phyloP scores from a whole-genome alignment of 2,113 vertebrate genomes.

The Leuciscus idus region DNA sequence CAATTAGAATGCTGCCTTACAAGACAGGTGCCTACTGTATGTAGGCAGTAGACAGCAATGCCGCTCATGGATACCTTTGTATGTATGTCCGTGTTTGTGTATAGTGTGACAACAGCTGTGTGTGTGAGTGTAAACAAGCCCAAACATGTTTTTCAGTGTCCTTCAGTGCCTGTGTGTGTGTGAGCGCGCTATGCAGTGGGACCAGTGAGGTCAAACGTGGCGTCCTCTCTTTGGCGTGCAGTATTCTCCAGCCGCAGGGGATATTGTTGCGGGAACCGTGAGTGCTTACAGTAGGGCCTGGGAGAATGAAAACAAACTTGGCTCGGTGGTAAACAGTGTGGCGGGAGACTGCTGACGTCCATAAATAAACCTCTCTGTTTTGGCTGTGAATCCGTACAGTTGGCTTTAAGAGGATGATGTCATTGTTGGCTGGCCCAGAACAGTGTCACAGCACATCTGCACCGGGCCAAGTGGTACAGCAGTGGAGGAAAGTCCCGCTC shows the following conservation, averaged over 20 bases:
- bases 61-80: background rate
- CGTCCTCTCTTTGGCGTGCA: background rate
- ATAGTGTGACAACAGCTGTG: slow-evolving; percentile 4
- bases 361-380: slow-evolving; percentile 23
- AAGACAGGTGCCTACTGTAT: background rate
- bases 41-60: background rate
- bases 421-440: background rate
- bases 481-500: background rate
- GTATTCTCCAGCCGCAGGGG: slow-evolving; percentile 8
- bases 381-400: slow-evolving; percentile 35
- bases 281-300: background rate
- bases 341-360: background rate
- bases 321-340: background rate
- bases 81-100: background rate
- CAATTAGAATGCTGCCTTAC: background rate
- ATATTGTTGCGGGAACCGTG: background rate
- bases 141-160: background rate
- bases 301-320: slow-evolving; percentile 8
- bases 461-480: background rate
- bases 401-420: background rate
- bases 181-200: background rate
- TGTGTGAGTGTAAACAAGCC: background rate
- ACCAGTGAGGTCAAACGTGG: slow-evolving; percentile 3
- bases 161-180: background rate
- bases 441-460: slow-evolving; percentile 23